Conservation (phyloP, 2,797 vertebrate genomes). For the Mus minutoides region DNA sequence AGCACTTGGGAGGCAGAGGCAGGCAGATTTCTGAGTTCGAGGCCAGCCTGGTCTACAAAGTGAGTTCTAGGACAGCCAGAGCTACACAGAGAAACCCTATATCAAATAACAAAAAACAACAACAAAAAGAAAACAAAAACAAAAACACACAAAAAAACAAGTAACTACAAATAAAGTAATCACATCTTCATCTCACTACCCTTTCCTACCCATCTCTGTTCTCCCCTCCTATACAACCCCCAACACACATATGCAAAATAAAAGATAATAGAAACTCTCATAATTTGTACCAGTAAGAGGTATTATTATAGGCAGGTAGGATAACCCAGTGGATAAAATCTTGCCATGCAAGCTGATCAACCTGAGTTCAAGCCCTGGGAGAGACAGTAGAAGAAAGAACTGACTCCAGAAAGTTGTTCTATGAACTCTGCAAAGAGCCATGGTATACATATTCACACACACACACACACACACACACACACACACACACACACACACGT, state of each 20-base stretch:
- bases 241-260: neutral
- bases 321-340: neutral
- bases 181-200: neutral
- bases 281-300: conserved; percentile 21
- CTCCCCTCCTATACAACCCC: neutral
- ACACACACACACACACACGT: neutral
- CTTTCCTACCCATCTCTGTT: neutral
- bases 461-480: too few species aligned
- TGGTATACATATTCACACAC: too few species aligned
- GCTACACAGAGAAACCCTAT: too few species aligned
- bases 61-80: too few species aligned
- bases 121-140: too few species aligned
- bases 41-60: too few species aligned
- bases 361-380: neutral
- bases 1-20: too few species aligned
- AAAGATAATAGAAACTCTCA: neutral
- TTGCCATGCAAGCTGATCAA: neutral
- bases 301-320: neutral
- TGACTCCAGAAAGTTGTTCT: neutral
- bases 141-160: too few species aligned
- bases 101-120: too few species aligned
- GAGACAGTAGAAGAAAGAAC: neutral
- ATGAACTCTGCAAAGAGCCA: neutral
- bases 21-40: too few species aligned
- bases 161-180: neutral